These are phyloP conservation scores for Eledona agricola DNA, from an alignment of 2,888 invertebrate species.

Conservation along the genomic window DNA sequence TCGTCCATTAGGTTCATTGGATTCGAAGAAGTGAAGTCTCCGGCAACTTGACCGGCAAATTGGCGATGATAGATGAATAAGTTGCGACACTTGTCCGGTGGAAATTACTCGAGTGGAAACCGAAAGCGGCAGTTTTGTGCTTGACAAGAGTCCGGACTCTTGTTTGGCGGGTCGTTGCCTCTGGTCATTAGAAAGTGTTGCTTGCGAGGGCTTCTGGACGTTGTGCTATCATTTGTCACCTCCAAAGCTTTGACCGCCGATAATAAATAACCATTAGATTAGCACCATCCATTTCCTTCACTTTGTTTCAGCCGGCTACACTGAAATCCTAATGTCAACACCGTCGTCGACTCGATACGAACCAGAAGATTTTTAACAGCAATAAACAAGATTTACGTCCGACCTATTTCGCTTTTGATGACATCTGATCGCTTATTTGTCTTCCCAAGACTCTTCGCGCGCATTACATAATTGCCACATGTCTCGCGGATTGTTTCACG, in stretches of 20 bases:
- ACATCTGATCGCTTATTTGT: slow-evolving; percentile 2
- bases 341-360: slow-evolving; percentile 3
- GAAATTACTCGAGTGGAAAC: slow-evolving; percentile 27
- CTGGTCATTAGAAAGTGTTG: slow-evolving; percentile 53
- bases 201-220: slow-evolving; percentile 50
- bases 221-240: slow-evolving; percentile 51
- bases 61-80: slow-evolving; percentile 36
- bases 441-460: background rate
- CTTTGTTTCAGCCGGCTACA: slow-evolving; percentile 32
- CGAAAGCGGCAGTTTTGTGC: slow-evolving; percentile 24
- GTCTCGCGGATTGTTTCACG: slow-evolving; percentile 16
- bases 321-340: slow-evolving; percentile 16
- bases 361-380: background rate
- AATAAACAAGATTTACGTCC: slow-evolving; percentile 5
- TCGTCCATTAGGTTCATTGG: slow-evolving; percentile 21
- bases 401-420: background rate
- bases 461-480: slow-evolving; percentile 19
- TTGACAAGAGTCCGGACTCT: slow-evolving; percentile 30
- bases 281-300: slow-evolving; percentile 44
- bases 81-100: slow-evolving; percentile 30
- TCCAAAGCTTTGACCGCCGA: slow-evolving; percentile 34
- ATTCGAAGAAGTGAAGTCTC: slow-evolving; percentile 9
- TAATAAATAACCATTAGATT: slow-evolving; percentile 41
- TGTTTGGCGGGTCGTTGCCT: slow-evolving; percentile 52
- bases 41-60: slow-evolving; percentile 28